Conservation (phyloP, 2,797 vertebrate genomes). For the Paguma larvata region DNA sequence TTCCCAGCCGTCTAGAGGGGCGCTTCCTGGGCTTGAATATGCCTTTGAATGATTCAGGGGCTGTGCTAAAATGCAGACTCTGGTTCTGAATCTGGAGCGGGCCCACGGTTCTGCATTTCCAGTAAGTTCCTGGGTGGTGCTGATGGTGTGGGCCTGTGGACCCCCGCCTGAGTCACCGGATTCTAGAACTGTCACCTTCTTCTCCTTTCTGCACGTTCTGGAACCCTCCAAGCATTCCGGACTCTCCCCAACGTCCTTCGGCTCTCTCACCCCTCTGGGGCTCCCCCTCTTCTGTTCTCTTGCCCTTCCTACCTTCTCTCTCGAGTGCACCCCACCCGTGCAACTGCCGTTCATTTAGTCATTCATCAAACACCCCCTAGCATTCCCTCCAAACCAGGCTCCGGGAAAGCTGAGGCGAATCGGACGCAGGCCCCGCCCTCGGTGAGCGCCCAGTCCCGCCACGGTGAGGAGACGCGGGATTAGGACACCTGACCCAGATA, state of each 20-base stretch:
- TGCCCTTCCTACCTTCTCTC: not conserved
- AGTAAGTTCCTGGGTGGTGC: not conserved
- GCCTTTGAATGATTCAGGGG: accelerated
- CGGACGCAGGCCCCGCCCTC: not conserved
- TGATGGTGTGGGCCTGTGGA: not conserved
- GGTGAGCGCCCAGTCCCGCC: not conserved
- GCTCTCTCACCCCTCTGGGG: not conserved
- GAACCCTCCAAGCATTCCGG: not conserved
- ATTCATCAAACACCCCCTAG: not conserved
- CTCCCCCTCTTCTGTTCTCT: not conserved
- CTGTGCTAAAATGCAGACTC: not conserved
- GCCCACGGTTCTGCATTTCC: not conserved
- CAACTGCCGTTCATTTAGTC: accelerated
- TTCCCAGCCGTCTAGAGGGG: not conserved
- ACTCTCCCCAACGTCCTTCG: not conserved
- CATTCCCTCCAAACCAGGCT: not conserved
- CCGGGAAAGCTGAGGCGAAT: not conserved
- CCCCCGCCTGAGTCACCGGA: not conserved
- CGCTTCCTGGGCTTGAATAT: not conserved
- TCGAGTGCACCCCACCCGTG: accelerated
- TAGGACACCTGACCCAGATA: not conserved
- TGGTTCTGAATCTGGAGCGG: not conserved
- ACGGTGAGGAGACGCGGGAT: not conserved
- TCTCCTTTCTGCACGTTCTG: not conserved
- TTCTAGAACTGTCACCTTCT: not conserved